These are phyloP conservation scores for Trematomus loennbergii DNA, from an alignment of 2,113 vertebrate genomes.

Conservation along the genomic window DNA sequence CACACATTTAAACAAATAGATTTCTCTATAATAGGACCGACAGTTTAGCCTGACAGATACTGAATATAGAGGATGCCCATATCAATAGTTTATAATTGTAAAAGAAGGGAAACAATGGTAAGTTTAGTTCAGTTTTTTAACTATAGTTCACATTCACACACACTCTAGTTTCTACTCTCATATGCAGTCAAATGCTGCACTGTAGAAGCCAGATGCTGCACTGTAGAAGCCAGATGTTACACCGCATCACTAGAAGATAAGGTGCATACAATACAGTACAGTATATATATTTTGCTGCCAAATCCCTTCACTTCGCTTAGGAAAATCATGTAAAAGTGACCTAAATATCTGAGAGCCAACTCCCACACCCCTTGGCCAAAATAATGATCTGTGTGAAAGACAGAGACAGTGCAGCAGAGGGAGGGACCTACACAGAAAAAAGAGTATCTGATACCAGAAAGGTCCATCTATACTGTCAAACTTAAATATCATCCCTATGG, in stretches of 20 bases:
- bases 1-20: background rate
- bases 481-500: constrained; percentile 12
- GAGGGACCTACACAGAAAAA: background rate
- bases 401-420: background rate
- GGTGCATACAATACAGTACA: background rate
- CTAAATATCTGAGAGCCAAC: background rate
- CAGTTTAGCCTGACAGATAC: background rate
- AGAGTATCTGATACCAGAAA: background rate
- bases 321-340: background rate
- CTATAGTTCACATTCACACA: background rate
- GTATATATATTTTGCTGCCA: constrained; percentile 8
- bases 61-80: too few species aligned
- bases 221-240: too few species aligned
- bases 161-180: too few species aligned
- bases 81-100: too few species aligned
- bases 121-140: background rate
- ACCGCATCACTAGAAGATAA: too few species aligned
- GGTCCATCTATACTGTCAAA: background rate
- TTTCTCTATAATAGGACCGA: background rate
- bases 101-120: too few species aligned
- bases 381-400: background rate
- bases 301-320: background rate
- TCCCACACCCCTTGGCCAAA: background rate
- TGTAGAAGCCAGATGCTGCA: too few species aligned
- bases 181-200: too few species aligned